Percentiles rank a stretch among this genome's conserved stretches.
Conservation (phyloP, 2,113 vertebrate genomes). For the Beaufortia kweichowensis region DNA sequence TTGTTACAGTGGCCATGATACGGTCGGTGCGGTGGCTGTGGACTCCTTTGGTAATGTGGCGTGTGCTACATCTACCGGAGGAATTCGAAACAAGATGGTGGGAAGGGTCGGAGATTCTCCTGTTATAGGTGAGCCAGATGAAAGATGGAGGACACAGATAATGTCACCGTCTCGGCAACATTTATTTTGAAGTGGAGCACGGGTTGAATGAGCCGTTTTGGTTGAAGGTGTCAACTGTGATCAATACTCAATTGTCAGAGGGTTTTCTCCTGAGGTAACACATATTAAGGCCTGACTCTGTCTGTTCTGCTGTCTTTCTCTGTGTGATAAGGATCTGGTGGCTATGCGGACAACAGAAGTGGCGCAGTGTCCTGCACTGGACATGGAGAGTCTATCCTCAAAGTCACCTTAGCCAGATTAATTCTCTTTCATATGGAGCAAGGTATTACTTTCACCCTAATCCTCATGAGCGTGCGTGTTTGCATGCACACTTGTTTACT, state of each 20-base stretch:
- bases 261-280: constrained; percentile 26
- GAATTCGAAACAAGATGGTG: constrained; percentile 79
- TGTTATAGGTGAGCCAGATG: constrained; percentile 70
- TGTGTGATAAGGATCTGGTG: constrained; percentile 64
- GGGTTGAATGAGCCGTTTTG: constrained; percentile 18
- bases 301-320: constrained; percentile 38
- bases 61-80: constrained; percentile 78
- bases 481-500: constrained; percentile 11
- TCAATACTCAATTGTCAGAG: constrained; percentile 25
- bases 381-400: constrained; percentile 73
- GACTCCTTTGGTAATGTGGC: constrained; percentile 75
- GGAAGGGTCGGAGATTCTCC: constrained; percentile 83
- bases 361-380: constrained; percentile 70
- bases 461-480: background rate
- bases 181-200: background rate
- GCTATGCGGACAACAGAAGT: constrained; percentile 67
- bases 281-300: constrained; percentile 33
- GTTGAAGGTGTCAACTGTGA: constrained; percentile 16
- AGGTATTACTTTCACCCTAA: constrained; percentile 60
- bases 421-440: constrained; percentile 72
- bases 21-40: constrained; percentile 71
- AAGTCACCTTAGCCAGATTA: constrained; percentile 70
- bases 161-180: constrained; percentile 8
- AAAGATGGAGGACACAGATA: constrained; percentile 24
- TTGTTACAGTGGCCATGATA: constrained; percentile 74